Base-by-base conservation (phyloP, 2,888 invertebrate species). In the Lycia hirtaria region DNA sequence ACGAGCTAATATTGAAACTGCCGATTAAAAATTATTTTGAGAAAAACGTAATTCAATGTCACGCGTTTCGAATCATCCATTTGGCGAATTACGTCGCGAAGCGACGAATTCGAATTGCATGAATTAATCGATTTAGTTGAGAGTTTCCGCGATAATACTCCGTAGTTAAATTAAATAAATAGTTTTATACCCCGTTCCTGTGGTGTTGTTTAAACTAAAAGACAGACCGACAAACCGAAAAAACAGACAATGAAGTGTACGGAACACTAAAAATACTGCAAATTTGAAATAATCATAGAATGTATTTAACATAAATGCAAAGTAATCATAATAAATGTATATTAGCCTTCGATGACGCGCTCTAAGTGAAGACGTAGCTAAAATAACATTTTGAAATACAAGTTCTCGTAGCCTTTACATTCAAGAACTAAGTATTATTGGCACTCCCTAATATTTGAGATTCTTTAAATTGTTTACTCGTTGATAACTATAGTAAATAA, bases 61-160 rank as follows among this genome's bases (percentile, higher is more conserved):
- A 41, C 40, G 43, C 54, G 52, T 44, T 33, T 24, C 62, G 45
- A 64, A 64, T 65, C 43, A 41, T 43, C 37, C 48, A 52, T 51
- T 54, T 41, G 32, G 33, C 38, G 40, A 35, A 57, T 26, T 26
- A 45, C 33, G 26, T 15, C 20, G 26, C 38, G 17, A 30, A n/a
- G n/a, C n/a, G n/a, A n/a, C n/a, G n/a, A n/a, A n/a, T n/a, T n/a
- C 26, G 30, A 38, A n/a, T 38, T 26, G 20, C n/a, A n/a, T n/a
- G 6, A 6, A 0, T 20, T 41, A 55, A 62, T 62, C 50, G 56
- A 58, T 62, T 56, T 56, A 17, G 15, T 28, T 14, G 24, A 15
- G 30, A 48, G 33, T 41, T 33, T 41, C 26, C 54, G 33, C 40
- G 44, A 33, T 30, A 30, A 12, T 38, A 43, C 43, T 43, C 41